These are phyloP conservation scores for Sarcophaga variegata DNA, from an alignment of 2,888 invertebrate genomes.

Conservation along the genomic window DNA sequence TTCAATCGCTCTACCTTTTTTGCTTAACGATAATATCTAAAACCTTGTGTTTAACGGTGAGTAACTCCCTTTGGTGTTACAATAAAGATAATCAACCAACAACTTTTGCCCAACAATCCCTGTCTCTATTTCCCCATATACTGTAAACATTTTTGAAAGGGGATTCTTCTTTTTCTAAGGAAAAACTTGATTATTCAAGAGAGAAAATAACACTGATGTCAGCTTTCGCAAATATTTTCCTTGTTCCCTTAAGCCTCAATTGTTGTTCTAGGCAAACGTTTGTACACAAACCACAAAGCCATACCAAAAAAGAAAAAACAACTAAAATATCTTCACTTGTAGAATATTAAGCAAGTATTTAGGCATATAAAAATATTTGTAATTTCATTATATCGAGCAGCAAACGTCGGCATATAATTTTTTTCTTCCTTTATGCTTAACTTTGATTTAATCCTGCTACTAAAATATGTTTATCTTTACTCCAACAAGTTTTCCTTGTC, in stretches of 20 bases:
- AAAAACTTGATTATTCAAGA: background rate
- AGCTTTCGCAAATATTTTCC: constrained; percentile 24
- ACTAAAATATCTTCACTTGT: constrained; percentile 16
- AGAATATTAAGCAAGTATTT: constrained; percentile 37
- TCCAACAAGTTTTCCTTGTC: too few relatives aligned
- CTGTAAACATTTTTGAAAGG: too few relatives aligned
- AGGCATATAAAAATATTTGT: constrained; percentile 33
- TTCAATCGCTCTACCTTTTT: background rate
- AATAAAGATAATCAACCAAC: constrained; percentile 3
- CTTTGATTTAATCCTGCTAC: constrained; percentile 64
- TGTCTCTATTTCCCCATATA: background rate
- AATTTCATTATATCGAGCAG: constrained; percentile 47
- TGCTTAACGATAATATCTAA: too few relatives aligned
- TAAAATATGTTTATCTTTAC: constrained; percentile 49
- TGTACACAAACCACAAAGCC: too few relatives aligned
- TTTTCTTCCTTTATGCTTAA: constrained; percentile 29
- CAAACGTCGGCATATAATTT: constrained; percentile 42
- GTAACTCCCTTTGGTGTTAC: constrained; percentile 8
- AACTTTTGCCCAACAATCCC: background rate
- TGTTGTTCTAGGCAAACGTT: background rate
- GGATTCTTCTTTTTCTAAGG: background rate
- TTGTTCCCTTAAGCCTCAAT: background rate
- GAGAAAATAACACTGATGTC: constrained; percentile 38
- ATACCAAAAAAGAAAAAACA: background rate
- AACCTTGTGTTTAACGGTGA: background rate